Evolutionary conservation across 2,113 vertebrate genomes (phyloP).

Genomic region (Alexandromys fortis): DNA sequence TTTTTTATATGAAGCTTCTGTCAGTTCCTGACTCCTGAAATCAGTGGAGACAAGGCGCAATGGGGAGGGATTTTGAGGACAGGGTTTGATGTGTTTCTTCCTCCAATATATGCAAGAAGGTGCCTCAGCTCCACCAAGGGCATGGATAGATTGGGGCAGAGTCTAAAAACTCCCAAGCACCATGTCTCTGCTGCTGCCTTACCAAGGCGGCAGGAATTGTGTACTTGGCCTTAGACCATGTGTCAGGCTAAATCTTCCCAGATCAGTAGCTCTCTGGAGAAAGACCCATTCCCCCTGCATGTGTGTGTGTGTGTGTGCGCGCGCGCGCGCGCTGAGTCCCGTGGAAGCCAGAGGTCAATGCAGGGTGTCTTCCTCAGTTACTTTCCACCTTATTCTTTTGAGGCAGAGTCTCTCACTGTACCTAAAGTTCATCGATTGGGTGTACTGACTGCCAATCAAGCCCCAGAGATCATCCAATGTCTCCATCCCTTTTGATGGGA

Average conservation of each 20-base stretch:
- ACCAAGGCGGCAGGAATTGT: background rate
- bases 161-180: background rate
- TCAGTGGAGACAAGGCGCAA: background rate
- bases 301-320: background rate
- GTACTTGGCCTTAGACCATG: fast-evolving
- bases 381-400: background rate
- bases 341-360: background rate
- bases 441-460: background rate
- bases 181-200: background rate
- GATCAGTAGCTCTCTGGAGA: background rate
- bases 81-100: background rate
- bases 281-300: background rate
- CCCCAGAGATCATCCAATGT: background rate
- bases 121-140: background rate
- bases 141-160: background rate
- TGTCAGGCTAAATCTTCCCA: background rate
- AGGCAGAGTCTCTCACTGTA: background rate
- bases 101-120: background rate
- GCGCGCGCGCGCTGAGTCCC: background rate
- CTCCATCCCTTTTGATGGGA: background rate
- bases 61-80: background rate
- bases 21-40: background rate
- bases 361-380: background rate
- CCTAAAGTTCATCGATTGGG: background rate
- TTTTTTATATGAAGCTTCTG: background rate